phyloP scores from a whole-genome alignment of 2,888 invertebrate genomes.

The Eupithecia insigniata region DNA sequence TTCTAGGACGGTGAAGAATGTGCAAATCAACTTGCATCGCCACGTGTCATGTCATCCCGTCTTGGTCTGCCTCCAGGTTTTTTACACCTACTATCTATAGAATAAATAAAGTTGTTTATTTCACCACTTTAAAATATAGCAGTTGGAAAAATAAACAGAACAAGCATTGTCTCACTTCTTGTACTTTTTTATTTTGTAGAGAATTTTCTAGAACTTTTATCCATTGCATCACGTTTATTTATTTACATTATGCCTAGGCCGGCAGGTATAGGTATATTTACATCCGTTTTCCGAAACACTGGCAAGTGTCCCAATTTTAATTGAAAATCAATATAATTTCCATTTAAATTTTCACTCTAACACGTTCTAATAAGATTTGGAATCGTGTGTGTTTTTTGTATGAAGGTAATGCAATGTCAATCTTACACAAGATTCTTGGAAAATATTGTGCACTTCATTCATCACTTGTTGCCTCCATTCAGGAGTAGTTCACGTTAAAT shows the following conservation, averaged over 20 bases:
- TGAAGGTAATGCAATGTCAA: conserved; percentile 35
- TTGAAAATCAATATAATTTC: conserved; percentile 37
- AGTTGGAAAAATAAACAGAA: too few relatives aligned
- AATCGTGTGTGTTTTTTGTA: conserved; percentile 20
- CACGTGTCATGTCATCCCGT: too few relatives aligned
- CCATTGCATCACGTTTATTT: conserved; percentile 66
- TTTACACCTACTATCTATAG: too few relatives aligned
- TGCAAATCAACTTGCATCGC: neutral
- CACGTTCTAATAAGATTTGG: conserved; percentile 9
- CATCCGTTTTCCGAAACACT: conserved; percentile 59
- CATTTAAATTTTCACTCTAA: conserved; percentile 33
- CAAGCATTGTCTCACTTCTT: too few relatives aligned
- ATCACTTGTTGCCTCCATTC: conserved; percentile 38
- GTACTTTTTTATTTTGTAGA: neutral
- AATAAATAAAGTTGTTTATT: too few relatives aligned
- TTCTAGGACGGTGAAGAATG: too few relatives aligned
- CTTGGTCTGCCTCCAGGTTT: too few relatives aligned
- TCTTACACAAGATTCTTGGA: conserved; percentile 39
- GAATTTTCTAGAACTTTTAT: conserved; percentile 56
- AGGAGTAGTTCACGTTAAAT: conserved; percentile 24
- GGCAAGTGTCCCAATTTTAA: conserved; percentile 63
- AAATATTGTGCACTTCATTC: conserved; percentile 41
- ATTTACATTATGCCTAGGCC: conserved; percentile 46
- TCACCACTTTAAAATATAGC: too few relatives aligned
- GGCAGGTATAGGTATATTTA: conserved; percentile 40